Evolutionary conservation across 2,797 vertebrate species (phyloP), one percentile per base, ranked within the genome.

Genomic region (Protonibea diacanthus): DNA sequence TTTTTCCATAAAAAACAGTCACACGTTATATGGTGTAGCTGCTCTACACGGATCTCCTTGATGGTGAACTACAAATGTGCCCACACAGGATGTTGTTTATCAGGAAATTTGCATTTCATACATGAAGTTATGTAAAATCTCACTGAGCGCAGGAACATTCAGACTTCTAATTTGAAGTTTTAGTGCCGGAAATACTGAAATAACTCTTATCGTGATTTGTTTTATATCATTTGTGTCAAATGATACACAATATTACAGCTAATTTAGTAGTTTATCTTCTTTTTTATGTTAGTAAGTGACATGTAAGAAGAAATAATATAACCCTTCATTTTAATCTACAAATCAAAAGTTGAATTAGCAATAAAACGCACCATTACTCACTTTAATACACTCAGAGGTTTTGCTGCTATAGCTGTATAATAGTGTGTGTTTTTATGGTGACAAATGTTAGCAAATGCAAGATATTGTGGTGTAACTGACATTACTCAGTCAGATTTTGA

Each of bases 61-160:
- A 56, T 63, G 61, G 69, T 57, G 18, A 72, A 77, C 59, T 44
- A 47, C 52, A 65, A 82, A 65, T 63, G 48, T 51, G 29, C 33
- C 66, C 10, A 20, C 44, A 27, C 40, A 49, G 56, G 10, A 63
- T 67, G 29, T 49, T 59, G 68, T 29, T 4, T 3, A 58, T 56
- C 58, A 63, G 59, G 20, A 74, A 59, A 67, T 62, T 55, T 58
- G 58, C 51, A 47, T 51, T 65, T 63, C n/a, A 27, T 64, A 59
- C 27, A 49, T 58, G 9, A 42, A 47, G 59, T 52, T 9, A 47
- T 49, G 27, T 15, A 18, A 17, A 52, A 67, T 49, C 20, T 42
- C 21, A 33, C 25, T 2, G 38, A 14, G 2, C 12, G 59, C n/a
- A 53, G 51, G 9, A 61, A 44, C 7, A 40, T 40, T 38, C 29